A percentile compares a stretch with the other conserved stretches of the same genome.
Evolutionary conservation across 1,140 invertebrate genomes (phyloP).

Genomic region (Idris sp.): DNA sequence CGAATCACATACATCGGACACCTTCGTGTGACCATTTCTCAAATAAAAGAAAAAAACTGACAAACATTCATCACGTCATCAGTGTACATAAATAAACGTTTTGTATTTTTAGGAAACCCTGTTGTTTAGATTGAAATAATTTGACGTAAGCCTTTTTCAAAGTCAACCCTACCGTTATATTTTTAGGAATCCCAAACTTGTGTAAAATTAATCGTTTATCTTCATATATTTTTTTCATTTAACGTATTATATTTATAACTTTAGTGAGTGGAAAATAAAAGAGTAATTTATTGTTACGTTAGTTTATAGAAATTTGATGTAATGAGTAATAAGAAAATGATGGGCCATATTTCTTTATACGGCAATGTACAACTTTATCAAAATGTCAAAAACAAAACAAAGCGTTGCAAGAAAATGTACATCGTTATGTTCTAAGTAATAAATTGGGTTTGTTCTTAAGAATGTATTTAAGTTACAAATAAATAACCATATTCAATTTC

Average conservation of each 20-base stretch:
- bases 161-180: constrained; percentile 30
- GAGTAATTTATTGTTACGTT: constrained; percentile 6
- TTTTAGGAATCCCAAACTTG: too few species aligned
- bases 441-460: constrained; percentile 14
- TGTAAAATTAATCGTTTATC: too few species aligned
- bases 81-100: constrained; percentile 48
- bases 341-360: neutral
- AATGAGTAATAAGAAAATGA: constrained; percentile 14
- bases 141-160: constrained; percentile 47
- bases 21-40: constrained; percentile 12
- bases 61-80: constrained; percentile 41
- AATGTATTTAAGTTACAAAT: too few species aligned
- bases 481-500: too few species aligned
- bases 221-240: too few species aligned
- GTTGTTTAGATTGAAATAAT: constrained; percentile 13
- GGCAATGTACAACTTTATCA: constrained; percentile 9
- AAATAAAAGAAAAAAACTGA: constrained; percentile 32
- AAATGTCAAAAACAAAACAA: constrained; percentile 29
- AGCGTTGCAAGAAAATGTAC: constrained; percentile 7
- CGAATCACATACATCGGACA: constrained; percentile 5
- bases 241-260: too few species aligned
- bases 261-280: neutral
- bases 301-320: constrained; percentile 3
- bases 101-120: constrained; percentile 20
- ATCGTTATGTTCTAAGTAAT: constrained; percentile 8